phyloP scores from a whole-genome alignment of 2,113 vertebrate species.

The Bostrychus sinensis region DNA sequence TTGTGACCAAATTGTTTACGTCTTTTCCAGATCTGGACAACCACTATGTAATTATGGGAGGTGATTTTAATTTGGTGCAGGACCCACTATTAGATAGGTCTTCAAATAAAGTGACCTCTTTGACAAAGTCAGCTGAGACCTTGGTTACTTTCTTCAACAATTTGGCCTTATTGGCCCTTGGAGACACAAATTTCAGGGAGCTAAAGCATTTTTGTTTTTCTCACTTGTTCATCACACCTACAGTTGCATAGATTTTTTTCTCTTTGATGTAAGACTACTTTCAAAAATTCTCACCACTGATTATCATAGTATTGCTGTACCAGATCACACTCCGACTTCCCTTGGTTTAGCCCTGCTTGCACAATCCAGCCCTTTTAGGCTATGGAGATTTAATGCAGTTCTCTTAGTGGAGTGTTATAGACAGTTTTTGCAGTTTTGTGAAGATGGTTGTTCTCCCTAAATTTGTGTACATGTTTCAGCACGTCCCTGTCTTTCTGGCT shows the following conservation, averaged over 20 bases:
- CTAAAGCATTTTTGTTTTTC: background rate
- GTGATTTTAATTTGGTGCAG: background rate
- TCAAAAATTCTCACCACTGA: background rate
- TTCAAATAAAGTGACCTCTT: background rate
- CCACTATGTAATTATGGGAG: too few species aligned
- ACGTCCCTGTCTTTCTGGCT: too few species aligned
- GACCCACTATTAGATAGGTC: background rate
- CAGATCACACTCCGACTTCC: background rate
- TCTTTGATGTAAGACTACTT: background rate
- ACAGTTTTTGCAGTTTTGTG: background rate
- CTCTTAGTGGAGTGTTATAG: background rate
- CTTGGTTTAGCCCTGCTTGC: background rate
- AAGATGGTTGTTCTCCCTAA: too few species aligned
- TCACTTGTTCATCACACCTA: background rate
- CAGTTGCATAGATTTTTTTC: background rate
- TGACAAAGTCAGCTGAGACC: background rate
- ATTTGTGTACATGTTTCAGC: too few species aligned
- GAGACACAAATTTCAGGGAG: background rate
- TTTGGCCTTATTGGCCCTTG: background rate
- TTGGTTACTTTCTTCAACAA: background rate
- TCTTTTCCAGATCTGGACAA: background rate
- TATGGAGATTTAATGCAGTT: background rate
- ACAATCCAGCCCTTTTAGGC: background rate
- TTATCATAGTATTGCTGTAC: background rate
- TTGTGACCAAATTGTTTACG: background rate